Evolutionary conservation across 2,888 invertebrate species (phyloP).

Genomic region (Allophyes oxyacanthae): DNA sequence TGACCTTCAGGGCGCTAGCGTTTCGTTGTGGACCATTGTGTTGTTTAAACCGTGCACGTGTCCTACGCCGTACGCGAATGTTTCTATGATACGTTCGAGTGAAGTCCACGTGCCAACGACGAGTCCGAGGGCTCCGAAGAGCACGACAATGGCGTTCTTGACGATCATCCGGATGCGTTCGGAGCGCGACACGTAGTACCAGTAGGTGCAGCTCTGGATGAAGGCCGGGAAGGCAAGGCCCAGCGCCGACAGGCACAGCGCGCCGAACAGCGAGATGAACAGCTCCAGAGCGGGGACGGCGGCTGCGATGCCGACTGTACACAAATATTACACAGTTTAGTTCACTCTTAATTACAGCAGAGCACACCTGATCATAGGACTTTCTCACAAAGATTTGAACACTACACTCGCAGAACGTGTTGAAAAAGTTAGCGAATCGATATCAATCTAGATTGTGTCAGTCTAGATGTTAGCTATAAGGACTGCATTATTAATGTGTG

Average conservation of each 20-base stretch:
- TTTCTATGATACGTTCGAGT: slow-evolving; percentile 90
- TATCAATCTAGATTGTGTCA: no score
- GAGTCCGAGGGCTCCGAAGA: slow-evolving; percentile 91
- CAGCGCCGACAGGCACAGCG: slow-evolving; percentile 95
- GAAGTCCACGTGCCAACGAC: slow-evolving; percentile 92
- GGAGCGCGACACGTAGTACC: slow-evolving; percentile 90
- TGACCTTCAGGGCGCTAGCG: slow-evolving; percentile 16
- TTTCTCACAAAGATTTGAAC: neutral
- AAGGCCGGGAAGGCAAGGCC: slow-evolving; percentile 97
- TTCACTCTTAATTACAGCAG: no score
- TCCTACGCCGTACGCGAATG: slow-evolving; percentile 71
- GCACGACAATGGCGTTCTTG: slow-evolving; percentile 90
- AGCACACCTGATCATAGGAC: no score
- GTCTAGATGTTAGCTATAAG: no score
- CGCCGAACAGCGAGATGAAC: slow-evolving; percentile 95
- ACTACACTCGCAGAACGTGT: no score
- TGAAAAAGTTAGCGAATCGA: no score
- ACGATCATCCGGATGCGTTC: slow-evolving; percentile 89
- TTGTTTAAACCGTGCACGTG: slow-evolving; percentile 8
- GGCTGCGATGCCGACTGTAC: slow-evolving; percentile 94
- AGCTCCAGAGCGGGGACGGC: slow-evolving; percentile 95
- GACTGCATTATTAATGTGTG: no score
- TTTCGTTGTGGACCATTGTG: slow-evolving; percentile 29
- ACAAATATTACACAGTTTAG: slow-evolving; percentile 17
- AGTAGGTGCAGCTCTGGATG: slow-evolving; percentile 95